Base-by-base conservation (phyloP, 1,140 invertebrate species). In the Drosophila jambulina region DNA sequence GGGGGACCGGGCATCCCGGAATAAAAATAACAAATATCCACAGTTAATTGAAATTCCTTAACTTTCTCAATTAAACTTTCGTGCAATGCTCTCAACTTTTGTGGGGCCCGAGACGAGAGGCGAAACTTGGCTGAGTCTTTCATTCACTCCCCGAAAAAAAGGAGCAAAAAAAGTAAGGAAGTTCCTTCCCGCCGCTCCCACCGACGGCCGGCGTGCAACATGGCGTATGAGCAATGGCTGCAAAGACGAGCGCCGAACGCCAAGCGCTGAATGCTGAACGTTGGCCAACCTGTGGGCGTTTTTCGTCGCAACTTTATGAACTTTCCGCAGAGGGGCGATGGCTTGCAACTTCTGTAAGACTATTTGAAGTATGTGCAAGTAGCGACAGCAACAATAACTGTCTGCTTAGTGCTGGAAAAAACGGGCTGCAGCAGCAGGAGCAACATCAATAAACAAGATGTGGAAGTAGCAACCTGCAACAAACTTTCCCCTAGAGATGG, bases 41-140 rank as follows among this genome's bases (percentile, higher is more conserved):
- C 65, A 91, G 88, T 91, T 91, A 91, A 91, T 91, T 91, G 88
- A 91, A 91, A 91, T 91, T 91, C 88, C 87, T 91, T 82, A 91
- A 91, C 88, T 91, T 91, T 91, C 88, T 91, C 88, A 91, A 91
- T 91, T 91, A 91, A 91, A 91, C 88, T 91, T 91, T 91, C 80
- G 84, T 83, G 82, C 82, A 82, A 85, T 85, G 76, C 86, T 91
- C 84, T 80, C 79, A 88, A 71, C 85, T 84, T 85, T 78, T 71
- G 70, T 57, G 67, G 75, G 51, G 58, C 43, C 29, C 67, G 76
- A 78, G 65, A 71, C 61, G 61, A 76, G 61, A 54, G 60, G 40
- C 46, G 71, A 65, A 70, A 64, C 72, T 72, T 72, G 67, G 67
- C 69, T 72, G 34, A 60, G 69, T 72, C 69, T 72, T 72, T 72